Evolutionary conservation across 2,888 invertebrate genomes (phyloP).

Genomic region (Leistus spinibarbis): DNA sequence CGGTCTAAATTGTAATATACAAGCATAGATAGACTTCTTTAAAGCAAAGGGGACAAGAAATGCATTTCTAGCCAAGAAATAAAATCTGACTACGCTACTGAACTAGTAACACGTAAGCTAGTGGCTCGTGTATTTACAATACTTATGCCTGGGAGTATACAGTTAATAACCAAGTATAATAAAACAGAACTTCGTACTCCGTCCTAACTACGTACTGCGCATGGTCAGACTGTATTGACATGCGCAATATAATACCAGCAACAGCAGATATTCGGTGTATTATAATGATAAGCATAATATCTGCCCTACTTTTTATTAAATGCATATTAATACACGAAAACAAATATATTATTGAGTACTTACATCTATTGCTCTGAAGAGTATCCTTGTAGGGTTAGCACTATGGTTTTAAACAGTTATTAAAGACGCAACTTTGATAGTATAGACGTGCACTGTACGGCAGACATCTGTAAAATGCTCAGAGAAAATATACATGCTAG

Average conservation of each 20-base stretch:
- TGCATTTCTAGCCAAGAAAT: too few species aligned
- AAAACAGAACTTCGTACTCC: background rate
- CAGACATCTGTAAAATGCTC: background rate
- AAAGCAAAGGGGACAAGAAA: too few species aligned
- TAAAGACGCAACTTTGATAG: background rate
- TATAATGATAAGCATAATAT: background rate
- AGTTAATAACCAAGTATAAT: background rate
- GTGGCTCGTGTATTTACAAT: background rate
- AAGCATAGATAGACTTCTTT: background rate
- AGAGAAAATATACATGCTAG: background rate
- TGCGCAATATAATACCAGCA: background rate
- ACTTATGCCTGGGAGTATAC: background rate
- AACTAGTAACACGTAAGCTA: too few species aligned
- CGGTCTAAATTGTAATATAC: too few species aligned
- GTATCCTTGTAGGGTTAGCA: background rate
- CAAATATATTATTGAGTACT: background rate
- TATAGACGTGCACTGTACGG: background rate
- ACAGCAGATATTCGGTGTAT: background rate
- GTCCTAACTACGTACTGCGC: background rate
- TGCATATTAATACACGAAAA: background rate
- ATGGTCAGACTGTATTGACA: background rate
- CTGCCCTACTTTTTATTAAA: background rate
- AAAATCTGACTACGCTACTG: background rate
- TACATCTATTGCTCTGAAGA: background rate
- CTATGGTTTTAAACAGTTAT: background rate